phyloP scores from a whole-genome alignment of 2,888 invertebrate species.

The Sclerodermus sp. region DNA sequence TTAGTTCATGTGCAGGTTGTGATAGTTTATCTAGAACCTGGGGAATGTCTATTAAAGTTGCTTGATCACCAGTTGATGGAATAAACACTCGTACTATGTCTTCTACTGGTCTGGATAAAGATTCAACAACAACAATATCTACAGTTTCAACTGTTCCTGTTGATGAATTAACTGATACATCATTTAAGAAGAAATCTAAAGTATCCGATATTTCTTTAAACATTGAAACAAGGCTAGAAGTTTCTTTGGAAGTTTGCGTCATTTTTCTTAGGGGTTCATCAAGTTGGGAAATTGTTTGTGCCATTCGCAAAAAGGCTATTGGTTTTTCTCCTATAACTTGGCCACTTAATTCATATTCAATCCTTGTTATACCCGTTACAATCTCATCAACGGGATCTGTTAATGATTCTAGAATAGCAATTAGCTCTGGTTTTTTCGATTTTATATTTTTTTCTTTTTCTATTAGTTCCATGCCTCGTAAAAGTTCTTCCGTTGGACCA shows the following conservation, averaged over 20 bases:
- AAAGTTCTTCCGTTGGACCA: constrained; percentile 50
- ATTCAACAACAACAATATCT: constrained; percentile 49
- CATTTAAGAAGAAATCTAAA: constrained; percentile 29
- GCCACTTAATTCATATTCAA: constrained; percentile 44
- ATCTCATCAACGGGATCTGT: constrained; percentile 59
- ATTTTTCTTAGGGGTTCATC: constrained; percentile 20
- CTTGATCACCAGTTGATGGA: constrained; percentile 13
- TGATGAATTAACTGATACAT: constrained; percentile 33
- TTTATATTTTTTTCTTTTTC: constrained; percentile 33
- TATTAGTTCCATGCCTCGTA: constrained; percentile 48
- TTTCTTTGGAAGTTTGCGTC: constrained; percentile 1
- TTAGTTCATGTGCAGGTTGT: constrained; percentile 38
- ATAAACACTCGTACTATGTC: constrained; percentile 32
- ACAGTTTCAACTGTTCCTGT: constrained; percentile 43
- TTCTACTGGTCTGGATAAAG: constrained; percentile 44
- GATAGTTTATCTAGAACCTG: constrained; percentile 26
- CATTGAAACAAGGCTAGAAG: constrained; percentile 2
- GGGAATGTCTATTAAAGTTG: constrained; percentile 5
- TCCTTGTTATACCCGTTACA: constrained; percentile 42
- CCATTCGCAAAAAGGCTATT: constrained; percentile 44
- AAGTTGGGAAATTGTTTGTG: constrained; percentile 34
- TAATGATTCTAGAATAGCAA: constrained; percentile 52
- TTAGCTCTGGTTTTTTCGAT: constrained; percentile 35
- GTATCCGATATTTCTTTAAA: constrained; percentile 27
- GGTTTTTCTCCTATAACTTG: constrained; percentile 37